These are phyloP conservation scores for Labroides dimidiatus DNA, from an alignment of 2,797 vertebrate species.

Conservation along the genomic window DNA sequence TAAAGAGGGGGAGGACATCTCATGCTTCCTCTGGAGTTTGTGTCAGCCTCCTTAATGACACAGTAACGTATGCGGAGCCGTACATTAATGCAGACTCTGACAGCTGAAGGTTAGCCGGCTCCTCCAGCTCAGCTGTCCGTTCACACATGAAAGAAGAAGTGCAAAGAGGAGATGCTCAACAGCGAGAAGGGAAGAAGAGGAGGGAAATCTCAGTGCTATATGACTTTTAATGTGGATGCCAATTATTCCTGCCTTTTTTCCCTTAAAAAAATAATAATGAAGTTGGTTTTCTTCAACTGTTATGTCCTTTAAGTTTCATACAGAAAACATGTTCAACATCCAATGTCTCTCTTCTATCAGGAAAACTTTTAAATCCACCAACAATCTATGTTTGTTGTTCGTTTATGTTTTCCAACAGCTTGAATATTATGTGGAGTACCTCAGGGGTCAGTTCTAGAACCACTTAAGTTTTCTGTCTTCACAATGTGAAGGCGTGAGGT, in stretches of 20 bases:
- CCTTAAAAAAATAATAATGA: not conserved
- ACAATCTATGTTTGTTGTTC: not conserved
- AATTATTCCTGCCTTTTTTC: not conserved
- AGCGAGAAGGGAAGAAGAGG: not conserved
- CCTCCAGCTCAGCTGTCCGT: constrained; percentile 22
- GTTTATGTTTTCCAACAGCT: not conserved
- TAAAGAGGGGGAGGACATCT: constrained; percentile 40
- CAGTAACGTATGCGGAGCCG: constrained; percentile 19
- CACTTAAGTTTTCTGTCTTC: not conserved
- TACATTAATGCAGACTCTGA: constrained; percentile 52
- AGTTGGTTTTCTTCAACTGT: no score
- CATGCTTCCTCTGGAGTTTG: constrained; percentile 43
- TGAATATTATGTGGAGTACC: not conserved
- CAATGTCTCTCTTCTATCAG: no score
- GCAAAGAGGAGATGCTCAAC: constrained; percentile 22
- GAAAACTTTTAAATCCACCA: not conserved
- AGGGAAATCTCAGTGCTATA: constrained; percentile 3
- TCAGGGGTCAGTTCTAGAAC: constrained; percentile 11
- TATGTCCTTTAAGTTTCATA: not conserved
- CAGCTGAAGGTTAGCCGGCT: constrained; percentile 61
- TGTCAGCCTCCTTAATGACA: constrained; percentile 51
- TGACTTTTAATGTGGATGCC: not conserved
- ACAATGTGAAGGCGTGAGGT: no score
- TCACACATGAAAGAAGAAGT: constrained; percentile 37
- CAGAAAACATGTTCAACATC: not conserved